phyloP scores from a whole-genome alignment of 1,140 invertebrate species.

The Archivesica marissinica region DNA sequence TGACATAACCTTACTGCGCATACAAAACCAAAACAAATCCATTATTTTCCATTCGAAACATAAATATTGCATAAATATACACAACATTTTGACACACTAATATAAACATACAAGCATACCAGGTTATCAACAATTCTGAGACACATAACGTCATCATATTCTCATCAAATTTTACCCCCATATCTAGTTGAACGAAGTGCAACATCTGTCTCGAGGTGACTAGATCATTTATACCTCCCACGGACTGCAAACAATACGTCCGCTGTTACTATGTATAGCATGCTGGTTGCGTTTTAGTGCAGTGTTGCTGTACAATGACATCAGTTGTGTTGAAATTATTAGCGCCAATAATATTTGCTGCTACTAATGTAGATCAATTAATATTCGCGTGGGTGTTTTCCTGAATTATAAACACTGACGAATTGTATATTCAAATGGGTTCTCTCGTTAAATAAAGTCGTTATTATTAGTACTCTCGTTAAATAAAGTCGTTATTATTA shows the following conservation, averaged over 20 bases:
- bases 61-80: conserved; percentile 1
- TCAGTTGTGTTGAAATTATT: too few species aligned
- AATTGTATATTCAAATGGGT: too few species aligned
- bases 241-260: not conserved
- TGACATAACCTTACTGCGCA: too few species aligned
- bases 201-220: not conserved
- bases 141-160: conserved; percentile 5
- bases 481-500: too few species aligned
- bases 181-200: not conserved
- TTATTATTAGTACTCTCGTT: too few species aligned
- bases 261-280: conserved; percentile 10
- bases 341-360: too few species aligned
- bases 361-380: too few species aligned
- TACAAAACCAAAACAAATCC: not conserved
- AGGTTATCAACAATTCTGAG: not conserved
- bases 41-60: not conserved
- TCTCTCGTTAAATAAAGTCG: too few species aligned
- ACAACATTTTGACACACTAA: not conserved
- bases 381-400: too few species aligned
- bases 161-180: not conserved
- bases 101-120: conserved; percentile 4
- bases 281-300: too few species aligned
- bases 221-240: not conserved
- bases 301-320: too few species aligned
- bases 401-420: too few species aligned